A percentile compares a stretch with the other conserved stretches of the same genome.
Evolutionary conservation across 2,888 invertebrate genomes (phyloP).

Genomic region (Eupeodes luniger): DNA sequence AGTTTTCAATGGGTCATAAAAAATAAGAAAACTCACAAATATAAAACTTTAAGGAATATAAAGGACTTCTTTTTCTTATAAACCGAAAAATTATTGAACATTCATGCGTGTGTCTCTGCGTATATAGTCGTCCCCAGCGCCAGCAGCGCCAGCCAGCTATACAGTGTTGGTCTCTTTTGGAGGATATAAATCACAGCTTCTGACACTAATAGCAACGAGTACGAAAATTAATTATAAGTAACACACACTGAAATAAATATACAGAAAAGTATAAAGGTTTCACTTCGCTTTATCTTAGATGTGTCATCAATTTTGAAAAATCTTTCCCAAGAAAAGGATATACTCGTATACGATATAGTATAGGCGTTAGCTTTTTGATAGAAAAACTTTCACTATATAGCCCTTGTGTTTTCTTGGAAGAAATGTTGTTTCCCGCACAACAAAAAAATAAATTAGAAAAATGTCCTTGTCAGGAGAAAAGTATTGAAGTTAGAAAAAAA

Average conservation of each 20-base stretch:
- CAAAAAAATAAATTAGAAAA: slow-evolving; percentile 6
- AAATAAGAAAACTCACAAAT: slow-evolving; percentile 4
- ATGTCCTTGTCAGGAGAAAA: background rate
- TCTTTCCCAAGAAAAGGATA: background rate
- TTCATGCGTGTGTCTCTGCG: slow-evolving; percentile 35
- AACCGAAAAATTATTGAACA: slow-evolving; percentile 37
- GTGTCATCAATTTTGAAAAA: slow-evolving; percentile 59
- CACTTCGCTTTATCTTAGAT: slow-evolving; percentile 44
- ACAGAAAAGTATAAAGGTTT: background rate
- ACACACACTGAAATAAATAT: slow-evolving; percentile 28
- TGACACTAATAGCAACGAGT: slow-evolving; percentile 66
- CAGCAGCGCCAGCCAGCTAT: background rate
- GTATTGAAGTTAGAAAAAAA: background rate
- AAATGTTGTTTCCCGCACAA: background rate
- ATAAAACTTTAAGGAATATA: slow-evolving; percentile 24
- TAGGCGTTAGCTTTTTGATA: slow-evolving; percentile 10
- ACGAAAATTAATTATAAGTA: slow-evolving; percentile 73
- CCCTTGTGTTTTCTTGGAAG: background rate
- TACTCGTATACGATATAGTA: no score
- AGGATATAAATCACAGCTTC: slow-evolving; percentile 68
- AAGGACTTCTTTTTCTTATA: slow-evolving; percentile 5
- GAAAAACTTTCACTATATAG: slow-evolving; percentile 11
- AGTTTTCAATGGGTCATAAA: slow-evolving; percentile 67
- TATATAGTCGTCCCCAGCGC: background rate
- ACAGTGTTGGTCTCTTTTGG: slow-evolving; percentile 16